Conservation (phyloP, 2,113 vertebrate genomes). For the Zosterops borbonicus region DNA sequence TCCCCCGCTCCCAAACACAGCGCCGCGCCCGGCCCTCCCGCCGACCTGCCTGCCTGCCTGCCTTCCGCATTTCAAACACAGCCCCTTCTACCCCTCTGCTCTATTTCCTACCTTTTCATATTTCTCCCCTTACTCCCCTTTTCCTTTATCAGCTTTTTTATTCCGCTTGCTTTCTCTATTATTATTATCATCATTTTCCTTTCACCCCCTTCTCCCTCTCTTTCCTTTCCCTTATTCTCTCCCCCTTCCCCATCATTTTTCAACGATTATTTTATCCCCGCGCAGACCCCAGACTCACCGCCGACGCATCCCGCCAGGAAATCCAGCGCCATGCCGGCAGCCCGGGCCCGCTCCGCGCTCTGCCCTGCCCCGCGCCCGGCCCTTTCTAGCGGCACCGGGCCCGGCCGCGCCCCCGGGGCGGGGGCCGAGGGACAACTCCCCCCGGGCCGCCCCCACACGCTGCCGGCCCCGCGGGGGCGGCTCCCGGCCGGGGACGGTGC, state of each 20-base stretch:
- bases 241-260: neutral
- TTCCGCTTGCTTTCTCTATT: no score
- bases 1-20: neutral
- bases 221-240: neutral
- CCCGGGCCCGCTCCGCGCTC: neutral
- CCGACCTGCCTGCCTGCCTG: neutral
- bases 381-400: neutral
- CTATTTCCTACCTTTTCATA: no score
- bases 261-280: rapidly evolving
- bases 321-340: constrained; percentile 81
- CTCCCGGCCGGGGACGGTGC: neutral
- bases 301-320: constrained; percentile 92
- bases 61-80: neutral
- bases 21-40: neutral
- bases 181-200: no score
- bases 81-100: no score
- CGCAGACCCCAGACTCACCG: constrained; percentile 73
- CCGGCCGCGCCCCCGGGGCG: neutral
- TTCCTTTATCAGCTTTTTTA: no score
- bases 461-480: neutral
- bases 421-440: neutral
- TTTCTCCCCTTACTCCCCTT: neutral
- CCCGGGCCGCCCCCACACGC: neutral
- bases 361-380: neutral
- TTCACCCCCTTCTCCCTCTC: no score